These are phyloP conservation scores for Entelurus aequoreus DNA, from an alignment of 2,113 vertebrate species.

Conservation along the genomic window DNA sequence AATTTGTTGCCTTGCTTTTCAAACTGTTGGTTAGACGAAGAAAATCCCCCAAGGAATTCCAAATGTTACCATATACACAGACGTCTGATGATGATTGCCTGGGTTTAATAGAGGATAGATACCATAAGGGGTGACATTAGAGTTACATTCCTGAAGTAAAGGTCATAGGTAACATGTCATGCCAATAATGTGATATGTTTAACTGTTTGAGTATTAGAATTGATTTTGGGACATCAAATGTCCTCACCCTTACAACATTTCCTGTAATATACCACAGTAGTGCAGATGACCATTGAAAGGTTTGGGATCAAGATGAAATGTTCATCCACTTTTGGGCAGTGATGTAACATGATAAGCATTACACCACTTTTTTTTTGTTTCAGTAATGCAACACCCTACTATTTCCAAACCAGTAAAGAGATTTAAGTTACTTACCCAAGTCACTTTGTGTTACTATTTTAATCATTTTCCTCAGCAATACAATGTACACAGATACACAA, in stretches of 20 bases:
- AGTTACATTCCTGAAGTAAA: conserved; percentile 29
- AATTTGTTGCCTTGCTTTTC: background rate
- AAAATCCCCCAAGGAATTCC: background rate
- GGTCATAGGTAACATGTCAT: conserved; percentile 22
- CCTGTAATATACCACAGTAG: background rate
- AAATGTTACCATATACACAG: conserved; percentile 20
- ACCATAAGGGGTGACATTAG: conserved; percentile 25
- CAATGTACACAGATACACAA: too few relatives aligned
- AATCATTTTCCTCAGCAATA: too few relatives aligned
- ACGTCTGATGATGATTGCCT: conserved; percentile 38
- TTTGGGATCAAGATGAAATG: background rate
- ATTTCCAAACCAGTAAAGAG: too few relatives aligned
- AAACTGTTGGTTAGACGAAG: conserved; percentile 6
- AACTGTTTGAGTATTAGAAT: background rate
- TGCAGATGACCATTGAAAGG: background rate
- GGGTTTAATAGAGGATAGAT: conserved; percentile 20
- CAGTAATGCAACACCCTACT: background rate
- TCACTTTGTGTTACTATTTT: too few relatives aligned
- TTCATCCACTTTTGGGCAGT: background rate
- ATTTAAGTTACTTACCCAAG: too few relatives aligned
- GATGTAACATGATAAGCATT: background rate
- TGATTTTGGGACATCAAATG: background rate
- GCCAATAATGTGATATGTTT: background rate
- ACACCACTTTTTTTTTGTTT: background rate
- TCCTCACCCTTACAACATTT: background rate